A percentile compares a stretch with the other conserved stretches of the same genome.
Conservation (phyloP, 2,888 invertebrate genomes). For the Netelia fuscicornis region DNA sequence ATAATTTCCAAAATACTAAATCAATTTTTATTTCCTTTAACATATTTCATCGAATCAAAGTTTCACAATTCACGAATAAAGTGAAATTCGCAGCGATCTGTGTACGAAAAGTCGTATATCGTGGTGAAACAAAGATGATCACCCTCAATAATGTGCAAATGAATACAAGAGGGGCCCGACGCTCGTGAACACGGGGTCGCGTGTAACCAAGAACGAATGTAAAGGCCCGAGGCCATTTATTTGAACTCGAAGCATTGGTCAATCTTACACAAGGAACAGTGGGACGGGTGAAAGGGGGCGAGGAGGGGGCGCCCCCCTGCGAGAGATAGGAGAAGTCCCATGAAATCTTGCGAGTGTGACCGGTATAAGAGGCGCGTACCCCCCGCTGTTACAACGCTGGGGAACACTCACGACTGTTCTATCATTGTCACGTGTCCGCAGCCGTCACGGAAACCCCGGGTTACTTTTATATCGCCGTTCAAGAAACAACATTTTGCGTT, state of each 20-base stretch:
- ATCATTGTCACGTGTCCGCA: slow-evolving; percentile 77
- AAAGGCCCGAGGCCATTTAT: slow-evolving; percentile 53
- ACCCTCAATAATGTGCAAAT: slow-evolving; percentile 50
- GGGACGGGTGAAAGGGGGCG: not conserved
- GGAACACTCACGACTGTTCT: slow-evolving; percentile 75
- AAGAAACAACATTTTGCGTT: slow-evolving; percentile 32
- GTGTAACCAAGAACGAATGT: slow-evolving; percentile 54
- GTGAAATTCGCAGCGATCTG: not conserved
- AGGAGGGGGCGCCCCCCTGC: slow-evolving; percentile 22
- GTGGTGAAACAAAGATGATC: slow-evolving; percentile 50
- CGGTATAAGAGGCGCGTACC: slow-evolving; percentile 57
- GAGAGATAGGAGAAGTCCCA: not conserved
- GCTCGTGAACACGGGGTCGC: slow-evolving; percentile 43
- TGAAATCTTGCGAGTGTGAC: not conserved
- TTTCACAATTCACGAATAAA: slow-evolving; percentile 10
- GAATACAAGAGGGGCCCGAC: slow-evolving; percentile 23
- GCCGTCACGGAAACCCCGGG: slow-evolving; percentile 28
- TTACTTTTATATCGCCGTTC: slow-evolving; percentile 37
- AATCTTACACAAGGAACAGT: slow-evolving; percentile 41
- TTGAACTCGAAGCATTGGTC: slow-evolving; percentile 49
- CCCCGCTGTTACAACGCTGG: slow-evolving; percentile 66
- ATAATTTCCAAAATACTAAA: too few relatives aligned
- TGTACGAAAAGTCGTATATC: slow-evolving; percentile 6
- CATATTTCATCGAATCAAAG: not conserved
- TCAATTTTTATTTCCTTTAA: not conserved